Evolutionary conservation across 1,140 invertebrate genomes (phyloP).

Genomic region (Trichonephila inaurata): DNA sequence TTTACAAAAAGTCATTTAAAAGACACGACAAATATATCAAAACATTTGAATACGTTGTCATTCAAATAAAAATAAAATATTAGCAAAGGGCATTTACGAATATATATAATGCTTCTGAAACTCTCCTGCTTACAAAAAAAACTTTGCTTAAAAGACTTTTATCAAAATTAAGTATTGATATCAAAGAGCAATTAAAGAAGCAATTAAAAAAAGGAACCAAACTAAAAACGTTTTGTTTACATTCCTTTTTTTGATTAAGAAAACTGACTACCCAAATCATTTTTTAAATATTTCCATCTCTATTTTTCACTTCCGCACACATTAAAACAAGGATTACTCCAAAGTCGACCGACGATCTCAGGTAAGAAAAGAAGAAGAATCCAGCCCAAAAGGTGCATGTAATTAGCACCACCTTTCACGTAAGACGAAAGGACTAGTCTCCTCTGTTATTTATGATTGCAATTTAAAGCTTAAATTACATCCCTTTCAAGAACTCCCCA

Average conservation of each 20-base stretch:
- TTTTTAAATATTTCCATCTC: neutral
- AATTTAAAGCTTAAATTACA: slow-evolving; percentile 76
- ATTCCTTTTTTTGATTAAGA: neutral
- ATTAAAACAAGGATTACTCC: neutral
- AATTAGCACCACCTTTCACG: slow-evolving; percentile 42
- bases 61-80: no score
- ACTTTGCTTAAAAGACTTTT: neutral
- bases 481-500: slow-evolving; percentile 62
- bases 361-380: neutral
- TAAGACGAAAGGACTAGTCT: neutral
- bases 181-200: neutral
- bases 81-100: no score
- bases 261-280: neutral
- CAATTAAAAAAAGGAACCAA: neutral
- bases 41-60: no score
- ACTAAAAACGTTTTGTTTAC: neutral
- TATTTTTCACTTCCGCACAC: neutral
- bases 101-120: no score
- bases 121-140: neutral
- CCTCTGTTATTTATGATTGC: slow-evolving; percentile 72
- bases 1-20: no score
- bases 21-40: no score
- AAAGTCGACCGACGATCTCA: neutral
- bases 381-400: slow-evolving; percentile 18
- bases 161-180: neutral